Conservation (phyloP, 2,888 invertebrate species). For the Chironomus tentans region DNA sequence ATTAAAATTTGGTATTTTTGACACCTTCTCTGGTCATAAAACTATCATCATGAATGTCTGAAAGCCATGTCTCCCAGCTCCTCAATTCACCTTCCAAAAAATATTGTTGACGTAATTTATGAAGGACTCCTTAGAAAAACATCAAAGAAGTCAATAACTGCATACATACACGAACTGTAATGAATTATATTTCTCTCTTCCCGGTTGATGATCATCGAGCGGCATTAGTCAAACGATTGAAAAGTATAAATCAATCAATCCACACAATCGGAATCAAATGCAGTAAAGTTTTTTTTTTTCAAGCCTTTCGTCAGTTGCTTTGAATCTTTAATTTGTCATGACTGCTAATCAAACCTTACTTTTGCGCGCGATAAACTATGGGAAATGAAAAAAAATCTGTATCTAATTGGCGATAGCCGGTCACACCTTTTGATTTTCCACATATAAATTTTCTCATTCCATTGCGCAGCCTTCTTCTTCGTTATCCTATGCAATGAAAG, state of each 20-base stretch:
- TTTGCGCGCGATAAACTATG: background rate
- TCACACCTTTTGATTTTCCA: slow-evolving; percentile 1
- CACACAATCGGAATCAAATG: no score
- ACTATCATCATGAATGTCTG: no score
- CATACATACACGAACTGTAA: background rate
- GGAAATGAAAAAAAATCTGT: background rate
- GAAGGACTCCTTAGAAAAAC: background rate
- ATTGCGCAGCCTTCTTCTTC: background rate
- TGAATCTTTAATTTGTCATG: no score
- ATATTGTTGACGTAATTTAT: background rate
- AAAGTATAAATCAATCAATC: background rate
- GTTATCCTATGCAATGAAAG: background rate
- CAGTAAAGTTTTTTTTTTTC: no score
- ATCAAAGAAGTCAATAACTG: background rate
- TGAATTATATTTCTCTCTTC: background rate
- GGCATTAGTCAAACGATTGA: background rate
- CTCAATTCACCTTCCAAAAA: no score
- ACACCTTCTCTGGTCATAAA: no score
- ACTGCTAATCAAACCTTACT: no score
- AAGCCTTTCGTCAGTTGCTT: no score
- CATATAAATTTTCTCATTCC: background rate
- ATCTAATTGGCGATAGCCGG: background rate
- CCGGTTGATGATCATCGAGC: background rate
- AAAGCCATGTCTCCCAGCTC: no score
- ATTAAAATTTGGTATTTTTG: no score